Evolutionary conservation across 2,888 invertebrate genomes (phyloP).

Genomic region (Cheilosia grossa): DNA sequence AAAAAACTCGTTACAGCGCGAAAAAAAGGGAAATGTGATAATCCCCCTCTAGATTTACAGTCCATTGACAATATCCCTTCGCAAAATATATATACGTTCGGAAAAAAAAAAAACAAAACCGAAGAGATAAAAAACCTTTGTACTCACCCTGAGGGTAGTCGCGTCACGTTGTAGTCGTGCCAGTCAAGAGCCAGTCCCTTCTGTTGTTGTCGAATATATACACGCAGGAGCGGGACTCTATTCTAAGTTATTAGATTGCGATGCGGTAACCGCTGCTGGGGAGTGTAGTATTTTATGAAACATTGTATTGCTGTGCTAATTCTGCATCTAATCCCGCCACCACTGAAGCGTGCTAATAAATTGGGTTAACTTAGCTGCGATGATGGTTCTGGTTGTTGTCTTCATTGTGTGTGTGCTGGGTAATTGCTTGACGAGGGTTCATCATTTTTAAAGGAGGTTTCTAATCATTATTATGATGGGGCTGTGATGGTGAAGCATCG

Average conservation of each 20-base stretch:
- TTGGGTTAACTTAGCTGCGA: constrained; percentile 18
- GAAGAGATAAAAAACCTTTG: background rate
- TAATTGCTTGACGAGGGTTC: constrained; percentile 26
- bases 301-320: constrained; percentile 34
- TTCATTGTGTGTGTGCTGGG: background rate
- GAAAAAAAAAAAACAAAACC: background rate
- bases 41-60: constrained; percentile 38
- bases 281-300: background rate
- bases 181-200: background rate
- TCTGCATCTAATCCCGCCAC: constrained; percentile 26
- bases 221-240: constrained; percentile 5
- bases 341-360: constrained; percentile 24
- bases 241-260: constrained; percentile 37
- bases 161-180: background rate
- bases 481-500: constrained; percentile 8
- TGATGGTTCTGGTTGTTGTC: constrained; percentile 4
- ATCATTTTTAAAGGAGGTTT: constrained; percentile 33
- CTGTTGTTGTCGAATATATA: constrained; percentile 1
- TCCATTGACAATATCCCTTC: constrained; percentile 27
- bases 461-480: constrained; percentile 22
- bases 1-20: background rate
- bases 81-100: background rate
- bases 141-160: background rate
- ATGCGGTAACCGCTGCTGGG: constrained; percentile 18
- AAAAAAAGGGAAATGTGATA: constrained; percentile 24